A percentile compares a stretch with the other conserved stretches of the same genome.
phyloP scores from a whole-genome alignment of 1,140 invertebrate genomes.

The Patella vulgata region DNA sequence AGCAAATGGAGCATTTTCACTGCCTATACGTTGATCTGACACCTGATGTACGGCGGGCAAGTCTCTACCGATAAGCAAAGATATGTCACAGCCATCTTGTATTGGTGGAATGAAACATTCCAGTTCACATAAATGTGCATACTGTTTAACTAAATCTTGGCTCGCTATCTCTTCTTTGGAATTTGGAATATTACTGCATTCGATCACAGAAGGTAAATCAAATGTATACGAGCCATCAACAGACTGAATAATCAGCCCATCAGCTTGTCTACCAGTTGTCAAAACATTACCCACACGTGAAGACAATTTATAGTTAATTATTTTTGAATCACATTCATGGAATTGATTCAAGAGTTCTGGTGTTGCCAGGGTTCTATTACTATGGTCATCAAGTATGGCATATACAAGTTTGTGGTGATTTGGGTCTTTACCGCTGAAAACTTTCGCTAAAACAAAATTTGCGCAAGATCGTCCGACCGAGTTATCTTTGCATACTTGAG shows the following conservation, averaged over 20 bases:
- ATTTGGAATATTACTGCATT: conserved; percentile 19
- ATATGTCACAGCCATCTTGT: conserved; percentile 15
- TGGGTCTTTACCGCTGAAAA: background rate
- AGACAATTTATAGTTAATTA: background rate
- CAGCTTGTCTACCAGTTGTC: conserved; percentile 3
- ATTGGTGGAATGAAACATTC: conserved; percentile 15
- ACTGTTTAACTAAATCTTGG: conserved; percentile 3
- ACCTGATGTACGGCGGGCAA: conserved; percentile 27
- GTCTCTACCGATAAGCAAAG: conserved; percentile 31
- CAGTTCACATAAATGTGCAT: conserved; percentile 14
- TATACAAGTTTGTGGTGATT: background rate
- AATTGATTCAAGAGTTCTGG: conserved; percentile 14
- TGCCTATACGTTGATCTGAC: conserved; percentile 22
- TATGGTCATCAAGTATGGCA: conserved; percentile 24
- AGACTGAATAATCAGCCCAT: conserved; percentile 4
- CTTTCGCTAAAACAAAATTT: conserved; percentile 19
- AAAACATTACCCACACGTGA: conserved; percentile 9
- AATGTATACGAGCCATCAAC: conserved; percentile 5
- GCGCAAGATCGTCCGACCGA: conserved; percentile 8
- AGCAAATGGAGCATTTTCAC: conserved; percentile 18
- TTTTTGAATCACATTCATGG: background rate
- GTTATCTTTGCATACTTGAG: conserved; percentile 1
- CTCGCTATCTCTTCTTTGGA: conserved; percentile 3
- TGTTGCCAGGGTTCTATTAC: conserved; percentile 15
- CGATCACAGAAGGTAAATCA: conserved; percentile 11